Evolutionary conservation across 2,113 vertebrate species (phyloP).

Genomic region (Phasianus colchicus): DNA sequence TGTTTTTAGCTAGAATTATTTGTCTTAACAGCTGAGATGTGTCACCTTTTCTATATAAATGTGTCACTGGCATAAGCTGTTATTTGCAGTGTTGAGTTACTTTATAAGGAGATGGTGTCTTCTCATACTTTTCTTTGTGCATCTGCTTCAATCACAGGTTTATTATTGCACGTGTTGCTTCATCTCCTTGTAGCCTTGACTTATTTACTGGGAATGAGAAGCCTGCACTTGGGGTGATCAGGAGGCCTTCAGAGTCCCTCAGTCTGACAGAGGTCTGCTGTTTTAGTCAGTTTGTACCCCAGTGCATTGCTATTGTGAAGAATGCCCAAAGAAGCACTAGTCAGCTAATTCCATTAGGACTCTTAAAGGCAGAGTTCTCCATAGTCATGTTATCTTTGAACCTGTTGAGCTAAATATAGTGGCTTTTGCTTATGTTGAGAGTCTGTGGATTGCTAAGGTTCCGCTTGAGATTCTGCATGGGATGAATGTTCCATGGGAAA

Average conservation of each 20-base stretch:
- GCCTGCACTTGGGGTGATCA: fast-evolving
- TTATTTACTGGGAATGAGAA: background rate
- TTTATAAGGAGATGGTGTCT: background rate
- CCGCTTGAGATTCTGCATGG: background rate
- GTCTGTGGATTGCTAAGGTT: background rate
- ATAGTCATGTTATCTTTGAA: fast-evolving
- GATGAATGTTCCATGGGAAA: background rate
- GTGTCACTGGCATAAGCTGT: background rate
- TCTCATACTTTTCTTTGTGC: background rate
- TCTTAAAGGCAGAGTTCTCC: background rate
- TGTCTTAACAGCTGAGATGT: background rate
- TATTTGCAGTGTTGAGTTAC: background rate
- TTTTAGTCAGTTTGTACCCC: background rate
- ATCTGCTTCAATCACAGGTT: background rate
- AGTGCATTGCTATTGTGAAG: background rate
- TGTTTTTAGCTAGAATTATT: background rate
- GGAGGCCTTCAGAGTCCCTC: background rate
- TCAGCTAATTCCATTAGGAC: background rate
- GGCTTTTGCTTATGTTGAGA: background rate
- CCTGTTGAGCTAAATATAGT: background rate
- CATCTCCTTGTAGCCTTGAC: background rate
- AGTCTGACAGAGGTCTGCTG: background rate
- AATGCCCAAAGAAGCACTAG: fast-evolving
- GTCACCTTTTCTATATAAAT: background rate
- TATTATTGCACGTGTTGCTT: background rate